Conservation (phyloP, 2,797 vertebrate genomes). For the Pipistrellus nathusii region DNA sequence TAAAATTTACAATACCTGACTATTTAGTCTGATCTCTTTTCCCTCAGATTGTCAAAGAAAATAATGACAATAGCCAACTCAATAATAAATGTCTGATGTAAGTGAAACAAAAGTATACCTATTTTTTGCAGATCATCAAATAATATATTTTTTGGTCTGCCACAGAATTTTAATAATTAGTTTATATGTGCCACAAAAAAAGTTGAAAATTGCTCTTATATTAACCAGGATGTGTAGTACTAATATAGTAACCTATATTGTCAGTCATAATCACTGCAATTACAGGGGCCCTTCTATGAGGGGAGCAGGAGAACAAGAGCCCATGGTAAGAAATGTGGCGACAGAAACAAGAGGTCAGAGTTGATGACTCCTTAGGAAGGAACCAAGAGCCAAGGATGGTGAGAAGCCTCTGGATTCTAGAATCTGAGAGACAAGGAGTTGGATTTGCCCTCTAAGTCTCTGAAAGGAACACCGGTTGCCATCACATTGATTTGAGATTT, state of each 20-base stretch:
- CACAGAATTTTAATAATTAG: background rate
- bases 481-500: background rate
- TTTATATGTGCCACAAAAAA: background rate
- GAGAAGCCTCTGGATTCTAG: background rate
- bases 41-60: background rate
- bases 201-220: background rate
- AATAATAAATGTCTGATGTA: background rate
- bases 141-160: background rate
- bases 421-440: background rate
- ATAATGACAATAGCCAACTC: background rate
- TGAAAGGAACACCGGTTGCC: background rate
- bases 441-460: background rate
- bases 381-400: background rate
- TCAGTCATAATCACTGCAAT: background rate
- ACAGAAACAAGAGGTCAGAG: background rate
- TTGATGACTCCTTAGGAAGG: background rate
- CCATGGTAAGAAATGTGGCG: background rate
- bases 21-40: background rate
- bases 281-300: background rate
- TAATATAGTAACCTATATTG: background rate
- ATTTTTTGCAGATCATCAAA: background rate
- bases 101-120: background rate
- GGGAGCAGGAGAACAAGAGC: background rate
- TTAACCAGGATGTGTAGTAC: background rate
- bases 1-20: background rate